phyloP scores from a whole-genome alignment of 1,140 invertebrate genomes.

The Leptinotarsa texana region DNA sequence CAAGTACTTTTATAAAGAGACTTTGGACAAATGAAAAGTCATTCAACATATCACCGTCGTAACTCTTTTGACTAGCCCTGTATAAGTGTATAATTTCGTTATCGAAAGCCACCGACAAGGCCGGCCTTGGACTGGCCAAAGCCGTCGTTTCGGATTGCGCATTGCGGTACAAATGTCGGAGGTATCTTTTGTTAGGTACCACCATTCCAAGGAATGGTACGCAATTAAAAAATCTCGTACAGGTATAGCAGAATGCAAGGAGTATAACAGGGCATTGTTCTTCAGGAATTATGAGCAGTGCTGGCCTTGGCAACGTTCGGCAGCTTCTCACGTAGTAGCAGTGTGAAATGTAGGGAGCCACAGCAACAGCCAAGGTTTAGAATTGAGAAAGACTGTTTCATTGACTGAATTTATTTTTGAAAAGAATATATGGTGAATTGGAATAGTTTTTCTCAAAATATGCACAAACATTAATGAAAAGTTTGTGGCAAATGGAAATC shows the following conservation, averaged over 20 bases:
- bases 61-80: no score
- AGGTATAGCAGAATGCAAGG: background rate
- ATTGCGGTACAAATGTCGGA: background rate
- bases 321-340: background rate
- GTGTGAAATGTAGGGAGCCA: background rate
- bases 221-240: background rate
- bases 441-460: no score
- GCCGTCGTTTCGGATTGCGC: slow-evolving; percentile 4
- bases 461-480: no score
- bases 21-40: no score
- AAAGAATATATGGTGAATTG: no score
- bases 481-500: no score
- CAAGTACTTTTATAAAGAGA: no score
- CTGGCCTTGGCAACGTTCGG: slow-evolving; percentile 15
- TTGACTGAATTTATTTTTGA: no score
- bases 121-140: background rate
- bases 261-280: slow-evolving; percentile 16
- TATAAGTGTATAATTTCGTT: no score
- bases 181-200: slow-evolving; percentile 3
- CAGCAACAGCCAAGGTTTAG: background rate
- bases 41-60: no score
- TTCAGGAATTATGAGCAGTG: slow-evolving; percentile 5
- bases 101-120: no score
- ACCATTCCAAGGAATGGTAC: background rate
- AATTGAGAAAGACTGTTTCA: background rate